Conservation (phyloP, 37 sponge, comb jelly and placozoan genomes). For the Haliclona indistincta region DNA sequence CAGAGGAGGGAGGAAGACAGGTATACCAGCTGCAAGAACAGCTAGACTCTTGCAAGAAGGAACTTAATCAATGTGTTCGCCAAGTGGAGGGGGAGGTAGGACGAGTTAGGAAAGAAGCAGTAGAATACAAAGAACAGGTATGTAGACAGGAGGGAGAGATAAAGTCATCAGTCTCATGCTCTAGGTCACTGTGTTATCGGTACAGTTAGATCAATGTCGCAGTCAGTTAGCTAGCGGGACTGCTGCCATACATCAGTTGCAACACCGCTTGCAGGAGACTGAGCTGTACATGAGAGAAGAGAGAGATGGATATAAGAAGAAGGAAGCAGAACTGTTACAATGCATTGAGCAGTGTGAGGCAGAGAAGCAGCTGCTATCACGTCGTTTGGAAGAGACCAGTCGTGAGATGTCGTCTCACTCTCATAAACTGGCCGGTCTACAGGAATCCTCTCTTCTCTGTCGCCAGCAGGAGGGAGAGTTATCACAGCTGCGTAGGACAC, state of each 20-base stretch:
- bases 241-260: background rate
- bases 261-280: background rate
- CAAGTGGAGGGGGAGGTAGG: conserved; percentile 25
- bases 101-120: background rate
- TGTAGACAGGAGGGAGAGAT: no score
- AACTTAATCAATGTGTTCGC: conserved; percentile 30
- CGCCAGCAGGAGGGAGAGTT: conserved; percentile 12
- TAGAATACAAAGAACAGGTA: conserved; percentile 21
- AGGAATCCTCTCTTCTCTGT: background rate
- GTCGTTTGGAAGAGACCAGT: conserved; percentile 21
- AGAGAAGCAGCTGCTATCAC: conserved; percentile 12
- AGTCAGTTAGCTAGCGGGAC: conserved; percentile 13
- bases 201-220: conserved; percentile 22
- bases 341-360: conserved; percentile 29
- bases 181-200: conserved; percentile 20
- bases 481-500: conserved; percentile 1
- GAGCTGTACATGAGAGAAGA: conserved; percentile 6
- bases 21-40: conserved; percentile 41
- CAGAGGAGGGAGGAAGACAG: background rate
- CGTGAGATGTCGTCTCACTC: background rate
- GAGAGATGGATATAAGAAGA: background rate
- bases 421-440: background rate
- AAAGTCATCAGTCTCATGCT: background rate
- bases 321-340: conserved; percentile 14
- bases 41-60: conserved; percentile 24